A percentile compares a stretch with the other conserved stretches of the same genome.
phyloP scores from a whole-genome alignment of 2,888 invertebrate species.

The Nematopogon swammerdamellus region DNA sequence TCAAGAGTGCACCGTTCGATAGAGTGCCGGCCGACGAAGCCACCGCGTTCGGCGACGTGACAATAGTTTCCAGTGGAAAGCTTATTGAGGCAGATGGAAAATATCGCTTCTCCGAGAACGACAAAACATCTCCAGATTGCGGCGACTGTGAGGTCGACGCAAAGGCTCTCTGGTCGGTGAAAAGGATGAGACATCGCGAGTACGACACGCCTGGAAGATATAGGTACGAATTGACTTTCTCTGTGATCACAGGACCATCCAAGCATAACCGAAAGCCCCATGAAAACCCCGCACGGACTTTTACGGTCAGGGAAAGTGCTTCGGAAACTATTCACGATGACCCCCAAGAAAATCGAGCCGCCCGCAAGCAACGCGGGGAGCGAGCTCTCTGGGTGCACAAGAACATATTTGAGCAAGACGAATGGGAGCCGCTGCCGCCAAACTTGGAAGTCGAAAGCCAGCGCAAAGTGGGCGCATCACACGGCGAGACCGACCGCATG shows the following conservation, averaged over 20 bases:
- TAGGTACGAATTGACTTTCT: constrained; percentile 65
- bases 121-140: constrained; percentile 25
- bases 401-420: constrained; percentile 21
- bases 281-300: constrained; percentile 58
- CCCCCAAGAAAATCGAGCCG: constrained; percentile 17
- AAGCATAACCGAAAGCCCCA: constrained; percentile 40
- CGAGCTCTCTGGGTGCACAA: constrained; percentile 40
- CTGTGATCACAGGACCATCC: constrained; percentile 54
- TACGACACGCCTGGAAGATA: constrained; percentile 41
- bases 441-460: constrained; percentile 11
- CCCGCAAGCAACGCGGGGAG: constrained; percentile 22
- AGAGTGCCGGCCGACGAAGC: constrained; percentile 29
- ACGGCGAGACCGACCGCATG: constrained; percentile 32
- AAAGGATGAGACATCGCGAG: constrained; percentile 63
- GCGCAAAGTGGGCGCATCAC: too few relatives aligned
- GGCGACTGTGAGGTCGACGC: constrained; percentile 50
- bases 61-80: constrained; percentile 62
- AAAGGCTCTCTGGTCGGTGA: constrained; percentile 67
- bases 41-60: constrained; percentile 60
- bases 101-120: constrained; percentile 55
- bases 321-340: constrained; percentile 26
- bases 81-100: constrained; percentile 50
- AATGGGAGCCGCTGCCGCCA: background rate
- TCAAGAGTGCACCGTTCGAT: constrained; percentile 43
- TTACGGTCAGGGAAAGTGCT: constrained; percentile 54